Base-by-base conservation (phyloP, 2,797 vertebrate genomes). In the Sorex maritimensis region DNA sequence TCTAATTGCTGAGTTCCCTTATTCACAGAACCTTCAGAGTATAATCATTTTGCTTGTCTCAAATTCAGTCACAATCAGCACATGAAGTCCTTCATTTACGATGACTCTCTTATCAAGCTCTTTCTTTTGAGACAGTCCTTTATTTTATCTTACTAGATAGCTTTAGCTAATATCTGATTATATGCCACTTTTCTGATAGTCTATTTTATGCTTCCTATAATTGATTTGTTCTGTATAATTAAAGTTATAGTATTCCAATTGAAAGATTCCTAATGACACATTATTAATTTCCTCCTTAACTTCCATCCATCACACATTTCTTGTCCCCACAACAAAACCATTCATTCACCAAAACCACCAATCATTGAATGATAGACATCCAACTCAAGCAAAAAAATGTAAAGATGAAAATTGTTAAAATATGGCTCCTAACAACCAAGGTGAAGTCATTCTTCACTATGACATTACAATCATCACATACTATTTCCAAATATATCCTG, bases 361-460 rank as follows among this genome's bases (percentile, higher is more conserved):
- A 23, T 86, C 77, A 69, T 0, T 17, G 38, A 87, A 69, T 67
- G 28, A 81, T 19, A 86, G 21, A 28, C 7, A 65, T 52, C 34
- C 49, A 12, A 55, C n/a, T 61, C 26, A 49, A 11, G 41, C 41
- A 26, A 30, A 41, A 67, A 78, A 2, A 26, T 19, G 11, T 26
- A 65, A 65, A 90, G 80, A 82, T 11, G 88, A 75, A 75, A 72
- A 41, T 28, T 5, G 19, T n/a, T 90, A 21, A 81, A 67, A 71
- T 81, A 15, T 49, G 72, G 21, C 19, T 84, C 49, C 26, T 81
- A 8, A 67, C 15, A 87, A 67, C 13, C 21, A 82, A 68, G 34
- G 21, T 26, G 7, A 61, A 77, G 65, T 73, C 13, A 46, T 46
- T 87, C 46, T 88, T 84, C 49, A 63, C 9, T n/a, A 67, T 89